A percentile compares a stretch with the other conserved stretches of the same genome.
These are phyloP conservation scores for Meteorus colon DNA, from an alignment of 2,888 invertebrate genomes.

Conservation along the genomic window DNA sequence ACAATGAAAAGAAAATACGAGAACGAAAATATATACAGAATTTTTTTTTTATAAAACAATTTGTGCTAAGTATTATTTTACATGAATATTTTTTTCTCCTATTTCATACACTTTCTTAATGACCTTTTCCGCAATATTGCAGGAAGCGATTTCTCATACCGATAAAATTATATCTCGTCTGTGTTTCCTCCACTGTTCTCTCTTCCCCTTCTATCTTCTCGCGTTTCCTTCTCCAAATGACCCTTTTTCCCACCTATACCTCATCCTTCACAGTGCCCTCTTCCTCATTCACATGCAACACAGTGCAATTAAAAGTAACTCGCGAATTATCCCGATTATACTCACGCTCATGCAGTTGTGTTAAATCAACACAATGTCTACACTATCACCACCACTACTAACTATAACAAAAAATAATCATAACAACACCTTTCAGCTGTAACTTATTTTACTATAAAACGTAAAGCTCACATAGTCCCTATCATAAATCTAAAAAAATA, in stretches of 20 bases:
- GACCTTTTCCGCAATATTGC: constrained; percentile 40
- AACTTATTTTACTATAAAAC: neutral
- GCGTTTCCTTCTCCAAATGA: neutral
- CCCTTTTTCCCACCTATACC: constrained; percentile 31
- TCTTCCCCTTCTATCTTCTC: neutral
- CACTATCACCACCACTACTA: constrained; percentile 17
- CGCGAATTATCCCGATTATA: constrained; percentile 26
- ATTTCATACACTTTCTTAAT: constrained; percentile 19
- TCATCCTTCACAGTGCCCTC: neutral
- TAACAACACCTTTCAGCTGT: neutral
- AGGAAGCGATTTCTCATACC: constrained; percentile 27
- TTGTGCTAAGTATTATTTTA: neutral
- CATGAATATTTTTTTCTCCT: neutral
- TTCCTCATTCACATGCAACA: constrained; percentile 4
- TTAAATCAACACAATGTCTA: constrained; percentile 11
- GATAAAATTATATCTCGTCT: constrained; percentile 15
- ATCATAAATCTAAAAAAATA: constrained; percentile 19
- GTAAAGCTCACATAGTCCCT: constrained; percentile 5
- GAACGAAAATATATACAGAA: neutral
- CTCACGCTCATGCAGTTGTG: constrained; percentile 23
- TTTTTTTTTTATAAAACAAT: neutral
- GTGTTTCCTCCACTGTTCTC: neutral
- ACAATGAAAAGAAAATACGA: too few species aligned
- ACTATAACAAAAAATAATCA: neutral
- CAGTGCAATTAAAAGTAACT: constrained; percentile 32